phyloP scores from a whole-genome alignment of 2,797 vertebrate genomes.

The Artibeus jamaicensis region DNA sequence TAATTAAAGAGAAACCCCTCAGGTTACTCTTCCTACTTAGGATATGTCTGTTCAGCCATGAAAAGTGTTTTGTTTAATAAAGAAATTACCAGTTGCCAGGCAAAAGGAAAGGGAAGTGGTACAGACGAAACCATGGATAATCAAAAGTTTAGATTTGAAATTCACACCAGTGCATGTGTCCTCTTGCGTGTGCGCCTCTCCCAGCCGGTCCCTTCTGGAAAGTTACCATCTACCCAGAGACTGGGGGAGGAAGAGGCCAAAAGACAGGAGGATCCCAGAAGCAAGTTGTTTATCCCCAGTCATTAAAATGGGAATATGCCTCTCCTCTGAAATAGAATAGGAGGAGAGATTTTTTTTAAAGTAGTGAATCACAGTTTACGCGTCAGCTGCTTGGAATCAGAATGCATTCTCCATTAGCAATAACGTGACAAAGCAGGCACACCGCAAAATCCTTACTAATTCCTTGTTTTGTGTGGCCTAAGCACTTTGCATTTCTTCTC shows the following conservation, averaged over 20 bases:
- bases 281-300: not conserved
- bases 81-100: not conserved
- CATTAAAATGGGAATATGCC: not conserved
- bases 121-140: not conserved
- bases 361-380: not conserved
- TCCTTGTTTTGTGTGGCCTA: not conserved
- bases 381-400: not conserved
- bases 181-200: not conserved
- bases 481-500: not conserved
- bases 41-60: not conserved
- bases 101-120: not conserved
- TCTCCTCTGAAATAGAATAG: not conserved
- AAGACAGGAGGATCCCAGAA: not conserved
- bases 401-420: not conserved
- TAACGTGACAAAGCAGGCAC: not conserved
- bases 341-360: not conserved
- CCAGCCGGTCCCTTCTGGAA: not conserved
- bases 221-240: not conserved
- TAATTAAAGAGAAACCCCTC: not conserved
- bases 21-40: not conserved
- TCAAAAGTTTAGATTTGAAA: conserved; percentile 11
- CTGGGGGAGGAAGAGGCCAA: not conserved
- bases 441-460: not conserved
- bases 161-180: not conserved
- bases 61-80: not conserved